Conservation (phyloP, 2,113 vertebrate genomes). For the Tachysurus vachellii region DNA sequence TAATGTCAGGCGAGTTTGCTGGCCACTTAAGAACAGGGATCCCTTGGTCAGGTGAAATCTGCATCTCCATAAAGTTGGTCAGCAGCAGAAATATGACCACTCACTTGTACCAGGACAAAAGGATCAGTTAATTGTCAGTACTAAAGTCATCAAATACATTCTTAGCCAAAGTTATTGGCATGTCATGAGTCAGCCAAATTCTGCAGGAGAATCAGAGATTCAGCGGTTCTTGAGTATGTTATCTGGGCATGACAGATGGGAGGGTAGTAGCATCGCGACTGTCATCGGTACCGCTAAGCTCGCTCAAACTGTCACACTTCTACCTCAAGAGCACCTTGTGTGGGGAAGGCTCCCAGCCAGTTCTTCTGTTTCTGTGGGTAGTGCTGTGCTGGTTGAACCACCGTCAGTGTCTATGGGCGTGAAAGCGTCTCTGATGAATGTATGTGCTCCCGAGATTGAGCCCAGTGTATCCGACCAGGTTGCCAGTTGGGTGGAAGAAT, state of each 20-base stretch:
- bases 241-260: constrained; percentile 20
- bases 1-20: no score
- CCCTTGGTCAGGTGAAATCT: no score
- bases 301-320: constrained; percentile 29
- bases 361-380: background rate
- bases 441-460: no score
- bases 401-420: no score
- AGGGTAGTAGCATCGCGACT: background rate
- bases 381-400: background rate
- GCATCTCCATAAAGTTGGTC: no score
- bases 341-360: background rate
- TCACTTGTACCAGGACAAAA: constrained; percentile 11
- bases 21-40: no score
- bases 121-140: constrained; percentile 34
- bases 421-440: no score
- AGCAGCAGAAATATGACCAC: no score
- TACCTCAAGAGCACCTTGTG: constrained; percentile 22
- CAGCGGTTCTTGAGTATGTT: constrained; percentile 34
- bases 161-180: background rate
- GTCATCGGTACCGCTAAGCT: background rate
- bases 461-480: no score
- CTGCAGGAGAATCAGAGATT: constrained; percentile 1
- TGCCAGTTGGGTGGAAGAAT: no score
- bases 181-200: background rate
- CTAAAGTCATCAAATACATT: background rate